Percentiles rank a stretch among this genome's conserved stretches.
Conservation (phyloP, 2,888 invertebrate species). For the Meteorus cinctellus region DNA sequence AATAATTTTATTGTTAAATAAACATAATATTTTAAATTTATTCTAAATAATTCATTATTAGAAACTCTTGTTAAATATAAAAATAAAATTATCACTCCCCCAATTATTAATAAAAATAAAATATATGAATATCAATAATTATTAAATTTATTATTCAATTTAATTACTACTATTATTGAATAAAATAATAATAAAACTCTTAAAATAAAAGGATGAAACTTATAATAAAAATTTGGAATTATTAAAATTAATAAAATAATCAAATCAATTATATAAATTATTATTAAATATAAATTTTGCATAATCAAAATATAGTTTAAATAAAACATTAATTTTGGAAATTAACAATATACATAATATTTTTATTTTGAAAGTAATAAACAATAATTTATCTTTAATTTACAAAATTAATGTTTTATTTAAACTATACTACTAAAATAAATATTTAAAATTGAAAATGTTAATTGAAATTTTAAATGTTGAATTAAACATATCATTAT, state of each 20-base stretch:
- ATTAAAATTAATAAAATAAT: conserved; percentile 76
- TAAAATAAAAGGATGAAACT: conserved; percentile 76
- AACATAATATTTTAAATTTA: conserved; percentile 58
- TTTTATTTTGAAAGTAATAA: conserved; percentile 73
- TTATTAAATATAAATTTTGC: conserved; percentile 75
- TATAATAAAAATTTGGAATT: too few relatives aligned
- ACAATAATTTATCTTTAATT: conserved; percentile 76
- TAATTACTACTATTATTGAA: conserved; percentile 75
- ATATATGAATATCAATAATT: conserved; percentile 77
- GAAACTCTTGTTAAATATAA: conserved; percentile 77
- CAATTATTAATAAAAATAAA: conserved; percentile 78
- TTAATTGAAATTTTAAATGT: too few relatives aligned
- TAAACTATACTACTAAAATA: conserved; percentile 82
- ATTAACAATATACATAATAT: too few relatives aligned
- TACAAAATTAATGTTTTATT: conserved; percentile 81
- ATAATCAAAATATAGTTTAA: conserved; percentile 78
- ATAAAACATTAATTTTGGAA: conserved; percentile 82
- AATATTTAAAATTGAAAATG: too few relatives aligned
- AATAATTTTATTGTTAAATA: too few relatives aligned
- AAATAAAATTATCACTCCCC: conserved; percentile 80
- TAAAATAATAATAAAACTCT: conserved; percentile 76
- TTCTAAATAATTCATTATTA: conserved; percentile 65
- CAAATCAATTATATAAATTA: conserved; percentile 72
- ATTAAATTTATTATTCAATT: conserved; percentile 68
- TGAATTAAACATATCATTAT: too few relatives aligned